Evolutionary conservation across 2,888 invertebrate genomes (phyloP), one percentile per base, ranked within the genome.

Genomic region (Dynastes grantii): DNA sequence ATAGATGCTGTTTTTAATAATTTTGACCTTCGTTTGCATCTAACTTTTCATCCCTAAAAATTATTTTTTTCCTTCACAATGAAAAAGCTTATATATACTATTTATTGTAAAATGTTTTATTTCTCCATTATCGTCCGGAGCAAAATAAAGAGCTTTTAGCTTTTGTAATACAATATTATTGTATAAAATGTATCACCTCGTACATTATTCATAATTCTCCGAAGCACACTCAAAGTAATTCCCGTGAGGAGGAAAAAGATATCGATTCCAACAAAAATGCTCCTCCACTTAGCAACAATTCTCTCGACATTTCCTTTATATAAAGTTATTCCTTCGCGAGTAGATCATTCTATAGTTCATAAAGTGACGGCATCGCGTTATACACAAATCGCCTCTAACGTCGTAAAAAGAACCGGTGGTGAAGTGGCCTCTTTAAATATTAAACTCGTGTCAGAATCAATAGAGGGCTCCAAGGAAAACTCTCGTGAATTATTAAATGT

Each of bases 401-500:
- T n/a, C 68, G 68, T 51, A 68, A 75, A 75, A 75, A 49, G 73
- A 11, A 13, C 27, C 71, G 73, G 6, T n/a, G 73, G 6, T 27
- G 13, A 45, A 75, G 40, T 61, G 22, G 22, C 49, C 5, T 2
- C 27, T 45, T 75, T 75, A 75, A 75, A 75, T 61, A 49, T 45
- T 61, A 45, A 75, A 58, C 16, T 58, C 73, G 16, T 22, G 61
- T 58, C 73, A 49, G 45, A 75, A 61, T 61, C 73, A 61, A 75
- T 61, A 75, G 45, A 11, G 5, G 29, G 45, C 27, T 45, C 45
- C 5, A 45, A 61, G 61, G 51, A 68, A 13, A 29, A 22, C 29
- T 27, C 11, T 9, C 9, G 29, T 40, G 16, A 61, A 61, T 61
- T 75, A 75, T 75, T 63, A 75, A 75, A 61, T 13, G 61, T 40